Evolutionary conservation across 1,140 invertebrate genomes (phyloP), one percentile per base, ranked within the genome.

Genomic region (Harlomillsia oculata): DNA sequence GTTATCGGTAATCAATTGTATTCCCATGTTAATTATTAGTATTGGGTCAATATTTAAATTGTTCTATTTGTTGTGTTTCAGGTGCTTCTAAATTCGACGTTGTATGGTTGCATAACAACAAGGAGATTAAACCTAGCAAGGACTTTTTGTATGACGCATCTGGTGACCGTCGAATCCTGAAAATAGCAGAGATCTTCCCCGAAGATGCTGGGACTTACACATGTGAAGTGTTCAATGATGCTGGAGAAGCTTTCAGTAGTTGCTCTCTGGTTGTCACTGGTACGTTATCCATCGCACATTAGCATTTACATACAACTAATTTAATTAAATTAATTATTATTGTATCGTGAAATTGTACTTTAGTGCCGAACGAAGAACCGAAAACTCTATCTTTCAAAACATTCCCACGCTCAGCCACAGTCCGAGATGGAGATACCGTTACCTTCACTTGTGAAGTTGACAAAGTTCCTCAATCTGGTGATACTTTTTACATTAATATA

Each of bases 151-250:
- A 94, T 69, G 82, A 84, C 20, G 89, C 81, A 67, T 84, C 89
- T 69, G 91, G 89, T 1, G 90, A 94, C 70, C 85, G 85, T 54
- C 88, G 93, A 72, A 89, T 89, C 68, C 72, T 97, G 56, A 79
- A 84, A 60, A 95, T 97, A 60, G 83, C 88, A 16, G 91, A 97
- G 71, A 90, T 96, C 67, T 94, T 92, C 80, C 90, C 90, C 5
- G 90, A 95, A 74, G 89, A 93, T 72, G 76, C 81, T 68, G 93
- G 93, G 41, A 87, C 86, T 25, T 97, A 96, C 74, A 94, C 90
- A 3, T 96, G 92, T 72, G 91, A 97, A 74, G 90, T 90, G 39
- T 95, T 95, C 75, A 95, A 95, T 74, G 88, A 94, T 72, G 83
- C 80, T 50, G 92, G 91, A 56, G 90, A 96, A 75, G 87, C 88